Conservation (phyloP, 2,888 invertebrate species). For the Trichopria drosophilae region DNA sequence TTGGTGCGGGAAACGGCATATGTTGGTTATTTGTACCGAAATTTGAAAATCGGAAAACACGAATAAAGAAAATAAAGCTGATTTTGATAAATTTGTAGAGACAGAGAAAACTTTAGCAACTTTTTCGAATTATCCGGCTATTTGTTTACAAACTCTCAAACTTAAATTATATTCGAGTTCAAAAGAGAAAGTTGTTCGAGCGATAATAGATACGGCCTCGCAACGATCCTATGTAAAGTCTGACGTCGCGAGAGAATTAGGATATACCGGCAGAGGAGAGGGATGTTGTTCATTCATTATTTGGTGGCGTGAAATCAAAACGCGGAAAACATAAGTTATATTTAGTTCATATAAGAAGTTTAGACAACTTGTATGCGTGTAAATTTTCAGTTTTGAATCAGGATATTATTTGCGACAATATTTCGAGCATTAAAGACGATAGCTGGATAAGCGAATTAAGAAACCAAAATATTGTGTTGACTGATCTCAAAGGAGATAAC, state of each 20-base stretch:
- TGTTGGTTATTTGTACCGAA: slow-evolving; percentile 38
- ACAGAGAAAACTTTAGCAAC: slow-evolving; percentile 3
- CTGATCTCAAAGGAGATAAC: too few species aligned
- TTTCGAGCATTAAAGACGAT: slow-evolving; percentile 27
- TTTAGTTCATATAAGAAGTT: slow-evolving; percentile 18
- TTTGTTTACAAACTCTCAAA: slow-evolving; percentile 4
- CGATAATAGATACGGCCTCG: slow-evolving; percentile 35
- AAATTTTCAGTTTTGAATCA: slow-evolving; percentile 31
- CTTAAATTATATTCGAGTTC: slow-evolving; percentile 16
- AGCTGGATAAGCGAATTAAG: slow-evolving; percentile 28
- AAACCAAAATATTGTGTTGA: slow-evolving; percentile 12
- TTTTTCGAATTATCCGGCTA: not conserved
- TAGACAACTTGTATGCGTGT: slow-evolving; percentile 25
- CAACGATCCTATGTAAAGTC: slow-evolving; percentile 34
- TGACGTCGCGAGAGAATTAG: slow-evolving; percentile 19
- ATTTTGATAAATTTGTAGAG: not conserved
- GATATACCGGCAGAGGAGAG: slow-evolving; percentile 21
- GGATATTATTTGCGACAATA: slow-evolving; percentile 25
- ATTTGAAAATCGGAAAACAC: not conserved
- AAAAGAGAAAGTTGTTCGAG: slow-evolving; percentile 15
- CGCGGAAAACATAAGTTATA: slow-evolving; percentile 12
- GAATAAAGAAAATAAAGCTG: too few species aligned
- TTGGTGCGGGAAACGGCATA: slow-evolving; percentile 37
- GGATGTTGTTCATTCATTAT: slow-evolving; percentile 14
- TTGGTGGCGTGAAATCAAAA: slow-evolving; percentile 22